Evolutionary conservation across 2,888 invertebrate genomes (phyloP).

Genomic region (Pristionchus entomophagus): DNA sequence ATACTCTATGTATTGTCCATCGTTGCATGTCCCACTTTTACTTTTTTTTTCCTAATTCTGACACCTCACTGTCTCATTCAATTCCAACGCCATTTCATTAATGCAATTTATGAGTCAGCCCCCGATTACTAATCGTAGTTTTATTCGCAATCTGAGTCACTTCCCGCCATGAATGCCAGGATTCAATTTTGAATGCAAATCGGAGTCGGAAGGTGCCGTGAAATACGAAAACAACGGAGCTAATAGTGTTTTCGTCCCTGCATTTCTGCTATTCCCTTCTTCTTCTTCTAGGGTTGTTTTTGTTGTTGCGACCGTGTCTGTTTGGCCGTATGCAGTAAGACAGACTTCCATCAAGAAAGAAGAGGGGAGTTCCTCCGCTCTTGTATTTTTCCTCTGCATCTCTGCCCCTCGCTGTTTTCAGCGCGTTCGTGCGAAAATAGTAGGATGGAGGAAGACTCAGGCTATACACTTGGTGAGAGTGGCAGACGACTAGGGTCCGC

Average conservation of each 20-base stretch:
- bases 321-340: neutral
- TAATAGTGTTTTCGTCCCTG: neutral
- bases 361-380: no score
- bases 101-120: neutral
- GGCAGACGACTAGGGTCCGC: no score
- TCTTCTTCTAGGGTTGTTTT: constrained; percentile 8
- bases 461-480: no score
- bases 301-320: neutral
- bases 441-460: no score
- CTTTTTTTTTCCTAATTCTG: no score
- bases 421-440: no score
- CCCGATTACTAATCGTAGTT: neutral
- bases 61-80: neutral
- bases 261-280: neutral
- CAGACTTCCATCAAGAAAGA: neutral
- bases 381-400: no score
- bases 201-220: no score
- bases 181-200: neutral
- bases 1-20: no score
- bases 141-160: neutral
- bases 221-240: neutral
- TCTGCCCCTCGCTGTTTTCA: no score
- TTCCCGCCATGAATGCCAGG: neutral
- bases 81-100: neutral
- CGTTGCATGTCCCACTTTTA: no score